phyloP scores from a whole-genome alignment of 92 coral and sea anemone genomes.

The Palythoa heliodiscus region DNA sequence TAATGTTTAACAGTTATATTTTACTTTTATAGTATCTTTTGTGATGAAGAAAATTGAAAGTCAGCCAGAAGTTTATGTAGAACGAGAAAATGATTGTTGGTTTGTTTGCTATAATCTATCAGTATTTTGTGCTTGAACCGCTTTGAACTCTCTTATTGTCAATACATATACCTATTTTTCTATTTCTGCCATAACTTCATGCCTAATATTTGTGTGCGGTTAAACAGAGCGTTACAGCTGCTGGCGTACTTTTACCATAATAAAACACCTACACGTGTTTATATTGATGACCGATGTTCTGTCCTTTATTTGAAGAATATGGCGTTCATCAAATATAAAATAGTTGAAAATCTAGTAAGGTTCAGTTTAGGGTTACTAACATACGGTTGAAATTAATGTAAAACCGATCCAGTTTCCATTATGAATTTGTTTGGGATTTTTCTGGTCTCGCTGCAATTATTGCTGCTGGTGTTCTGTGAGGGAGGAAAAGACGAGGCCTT shows the following conservation, averaged over 20 bases:
- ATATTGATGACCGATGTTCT: background rate
- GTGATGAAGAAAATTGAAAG: background rate
- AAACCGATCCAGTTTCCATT: background rate
- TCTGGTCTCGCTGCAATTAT: background rate
- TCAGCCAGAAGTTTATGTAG: background rate
- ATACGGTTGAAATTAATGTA: background rate
- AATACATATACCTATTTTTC: background rate
- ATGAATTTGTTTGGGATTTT: background rate
- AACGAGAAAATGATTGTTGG: background rate
- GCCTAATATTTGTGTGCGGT: background rate
- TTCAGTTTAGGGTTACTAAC: background rate
- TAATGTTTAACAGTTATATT: background rate
- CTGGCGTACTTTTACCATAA: background rate
- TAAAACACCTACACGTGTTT: background rate
- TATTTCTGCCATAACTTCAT: background rate
- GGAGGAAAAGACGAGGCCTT: background rate
- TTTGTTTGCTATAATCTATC: background rate
- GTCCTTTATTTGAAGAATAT: conserved; percentile 1
- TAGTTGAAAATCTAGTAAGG: background rate
- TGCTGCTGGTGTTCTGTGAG: conserved; percentile 1
- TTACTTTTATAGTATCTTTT: too few relatives aligned
- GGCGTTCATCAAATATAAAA: background rate
- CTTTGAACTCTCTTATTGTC: background rate
- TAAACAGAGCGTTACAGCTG: conserved; percentile 11
- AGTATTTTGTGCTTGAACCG: background rate